These are phyloP conservation scores for Atherix ibis DNA, from an alignment of 2,888 invertebrate species.

Conservation along the genomic window DNA sequence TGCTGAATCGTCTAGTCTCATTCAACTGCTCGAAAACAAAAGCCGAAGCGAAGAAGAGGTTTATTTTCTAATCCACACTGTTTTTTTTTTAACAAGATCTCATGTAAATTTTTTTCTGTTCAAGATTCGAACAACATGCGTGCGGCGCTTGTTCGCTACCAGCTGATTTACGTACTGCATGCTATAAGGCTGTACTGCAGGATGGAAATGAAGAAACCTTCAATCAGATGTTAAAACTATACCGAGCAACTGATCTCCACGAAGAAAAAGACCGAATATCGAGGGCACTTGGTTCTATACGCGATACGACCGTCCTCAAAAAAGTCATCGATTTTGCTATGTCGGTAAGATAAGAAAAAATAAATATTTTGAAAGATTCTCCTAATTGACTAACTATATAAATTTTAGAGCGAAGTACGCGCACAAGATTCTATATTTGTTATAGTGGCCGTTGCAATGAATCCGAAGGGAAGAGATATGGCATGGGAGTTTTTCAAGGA, in stretches of 20 bases:
- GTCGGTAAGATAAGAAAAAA: conserved; percentile 53
- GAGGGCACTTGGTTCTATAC: conserved; percentile 65
- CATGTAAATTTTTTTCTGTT: too few species aligned
- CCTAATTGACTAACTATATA: conserved; percentile 13
- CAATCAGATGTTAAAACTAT: conserved; percentile 61
- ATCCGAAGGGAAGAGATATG: conserved; percentile 64
- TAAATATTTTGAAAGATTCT: too few species aligned
- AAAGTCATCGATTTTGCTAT: conserved; percentile 68
- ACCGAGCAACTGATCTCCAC: conserved; percentile 71
- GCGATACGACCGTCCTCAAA: conserved; percentile 50
- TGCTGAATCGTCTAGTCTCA: conserved; percentile 66
- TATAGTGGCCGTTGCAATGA: conserved; percentile 70
- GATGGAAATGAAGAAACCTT: conserved; percentile 55
- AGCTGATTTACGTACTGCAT: conserved; percentile 76
- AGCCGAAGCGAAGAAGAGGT: conserved; percentile 49
- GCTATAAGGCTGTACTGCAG: conserved; percentile 69
- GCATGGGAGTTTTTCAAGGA: conserved; percentile 86
- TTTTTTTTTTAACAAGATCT: conserved; percentile 2
- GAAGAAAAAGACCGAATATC: conserved; percentile 89
- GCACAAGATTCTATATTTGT: conserved; percentile 85
- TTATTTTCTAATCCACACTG: conserved; percentile 19
- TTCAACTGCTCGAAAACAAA: conserved; percentile 66
- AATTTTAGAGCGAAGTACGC: conserved; percentile 83
- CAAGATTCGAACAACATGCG: conserved; percentile 48
- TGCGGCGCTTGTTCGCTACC: conserved; percentile 44